phyloP scores from a whole-genome alignment of 2,113 vertebrate species.

The Carassius carassius region DNA sequence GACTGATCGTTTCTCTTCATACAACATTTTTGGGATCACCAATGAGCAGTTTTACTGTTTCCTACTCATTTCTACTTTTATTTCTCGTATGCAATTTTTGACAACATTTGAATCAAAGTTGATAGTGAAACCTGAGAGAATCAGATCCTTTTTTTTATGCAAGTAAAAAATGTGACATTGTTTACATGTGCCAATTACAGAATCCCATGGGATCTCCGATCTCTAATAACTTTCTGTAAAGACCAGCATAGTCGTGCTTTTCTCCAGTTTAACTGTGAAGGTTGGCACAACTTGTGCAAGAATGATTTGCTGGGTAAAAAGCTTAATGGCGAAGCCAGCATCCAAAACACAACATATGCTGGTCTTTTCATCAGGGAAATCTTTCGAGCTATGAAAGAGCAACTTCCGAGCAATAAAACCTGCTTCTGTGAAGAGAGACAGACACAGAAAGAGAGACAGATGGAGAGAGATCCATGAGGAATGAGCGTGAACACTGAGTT shows the following conservation, averaged over 20 bases:
- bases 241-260: background rate
- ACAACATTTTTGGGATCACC: too few species aligned
- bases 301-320: background rate
- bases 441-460: background rate
- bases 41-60: too few species aligned
- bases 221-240: background rate
- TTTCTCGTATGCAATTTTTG: too few species aligned
- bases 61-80: too few species aligned
- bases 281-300: background rate
- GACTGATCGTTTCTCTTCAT: too few species aligned
- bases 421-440: background rate
- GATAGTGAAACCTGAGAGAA: too few species aligned
- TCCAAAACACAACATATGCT: background rate
- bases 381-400: background rate
- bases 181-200: too few species aligned
- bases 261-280: background rate
- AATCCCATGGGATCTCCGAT: too few species aligned
- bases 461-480: background rate
- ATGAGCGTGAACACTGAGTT: background rate
- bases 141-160: too few species aligned
- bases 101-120: too few species aligned
- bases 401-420: background rate
- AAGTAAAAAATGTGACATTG: too few species aligned
- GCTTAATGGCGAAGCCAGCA: background rate
- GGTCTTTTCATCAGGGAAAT: background rate